A percentile compares a stretch with the other conserved stretches of the same genome.
Conservation (phyloP, 2,113 vertebrate genomes). For the Pygoscelis adeliae region DNA sequence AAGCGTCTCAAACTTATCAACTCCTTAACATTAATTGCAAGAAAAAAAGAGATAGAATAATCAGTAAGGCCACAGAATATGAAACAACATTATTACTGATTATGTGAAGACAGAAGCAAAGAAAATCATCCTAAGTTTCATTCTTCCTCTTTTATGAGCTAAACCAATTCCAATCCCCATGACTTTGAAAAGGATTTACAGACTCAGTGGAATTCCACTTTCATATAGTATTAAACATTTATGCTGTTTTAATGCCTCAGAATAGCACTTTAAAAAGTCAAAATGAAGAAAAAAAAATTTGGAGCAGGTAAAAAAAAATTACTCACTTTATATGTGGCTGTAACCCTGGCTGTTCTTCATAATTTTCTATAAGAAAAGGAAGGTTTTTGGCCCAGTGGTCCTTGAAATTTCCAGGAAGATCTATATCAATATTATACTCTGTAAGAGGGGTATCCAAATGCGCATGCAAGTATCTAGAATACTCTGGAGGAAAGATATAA, state of each 20-base stretch:
- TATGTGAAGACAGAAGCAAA: background rate
- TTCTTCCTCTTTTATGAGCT: background rate
- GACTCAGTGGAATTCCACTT: background rate
- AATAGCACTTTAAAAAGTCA: background rate
- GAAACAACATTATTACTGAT: background rate
- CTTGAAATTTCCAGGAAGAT: slow-evolving; percentile 94
- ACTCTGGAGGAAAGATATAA: slow-evolving; percentile 78
- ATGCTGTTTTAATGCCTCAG: background rate
- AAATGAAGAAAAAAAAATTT: background rate
- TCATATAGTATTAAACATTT: background rate
- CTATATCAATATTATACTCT: slow-evolving; percentile 91
- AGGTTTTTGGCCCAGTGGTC: slow-evolving; percentile 98
- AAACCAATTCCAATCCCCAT: background rate
- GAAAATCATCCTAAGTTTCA: background rate
- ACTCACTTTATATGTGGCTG: slow-evolving; percentile 96
- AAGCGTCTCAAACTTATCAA: background rate
- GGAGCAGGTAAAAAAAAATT: background rate
- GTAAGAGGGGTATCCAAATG: slow-evolving; percentile 92
- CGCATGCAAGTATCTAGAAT: slow-evolving; percentile 94
- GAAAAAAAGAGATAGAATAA: background rate
- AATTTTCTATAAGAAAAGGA: slow-evolving; percentile 95
- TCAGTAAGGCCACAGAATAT: background rate
- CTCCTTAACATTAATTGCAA: background rate
- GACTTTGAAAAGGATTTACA: background rate
- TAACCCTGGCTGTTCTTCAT: slow-evolving; percentile 96